Evolutionary conservation across 1,140 invertebrate genomes (phyloP).

Genomic region (Polypedilum vanderplanki): DNA sequence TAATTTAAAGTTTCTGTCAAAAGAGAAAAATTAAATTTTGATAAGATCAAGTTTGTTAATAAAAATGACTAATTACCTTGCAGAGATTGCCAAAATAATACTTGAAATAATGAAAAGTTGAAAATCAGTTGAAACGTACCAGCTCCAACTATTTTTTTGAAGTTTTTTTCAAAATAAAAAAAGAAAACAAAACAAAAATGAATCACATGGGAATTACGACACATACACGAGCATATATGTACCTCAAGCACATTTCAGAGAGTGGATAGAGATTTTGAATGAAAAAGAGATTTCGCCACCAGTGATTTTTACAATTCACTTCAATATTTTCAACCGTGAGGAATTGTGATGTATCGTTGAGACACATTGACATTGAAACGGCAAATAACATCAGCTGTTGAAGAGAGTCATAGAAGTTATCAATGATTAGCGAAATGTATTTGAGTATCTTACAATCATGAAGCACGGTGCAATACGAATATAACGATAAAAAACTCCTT

Average conservation of each 20-base stretch:
- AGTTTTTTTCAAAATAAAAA: not conserved
- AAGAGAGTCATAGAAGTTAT: conserved; percentile 47
- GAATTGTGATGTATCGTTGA: conserved; percentile 42
- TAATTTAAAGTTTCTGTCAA: conserved; percentile 8
- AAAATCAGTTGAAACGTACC: conserved; percentile 70
- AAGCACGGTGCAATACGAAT: conserved; percentile 41
- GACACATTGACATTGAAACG: conserved; percentile 43
- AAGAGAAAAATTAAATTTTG: not conserved
- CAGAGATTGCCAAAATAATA: conserved; percentile 45
- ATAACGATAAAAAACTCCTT: conserved; percentile 42
- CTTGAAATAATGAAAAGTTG: conserved; percentile 56
- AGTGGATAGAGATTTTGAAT: conserved; percentile 49
- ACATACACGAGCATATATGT: not conserved
- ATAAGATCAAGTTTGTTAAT: too few species aligned
- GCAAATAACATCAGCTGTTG: conserved; percentile 43
- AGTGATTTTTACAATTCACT: conserved; percentile 45
- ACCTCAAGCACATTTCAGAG: conserved; percentile 52
- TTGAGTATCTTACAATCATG: conserved; percentile 30
- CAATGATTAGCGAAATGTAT: conserved; percentile 32
- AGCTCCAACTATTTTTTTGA: conserved; percentile 53
- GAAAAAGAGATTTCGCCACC: conserved; percentile 53
- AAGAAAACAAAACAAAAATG: not conserved
- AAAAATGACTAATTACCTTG: conserved; percentile 38
- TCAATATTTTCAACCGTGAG: conserved; percentile 42
- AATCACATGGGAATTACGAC: not conserved